phyloP scores from a whole-genome alignment of 35 echinoderm and acorn worm genomes.

The Apostichopus parvimensis region DNA sequence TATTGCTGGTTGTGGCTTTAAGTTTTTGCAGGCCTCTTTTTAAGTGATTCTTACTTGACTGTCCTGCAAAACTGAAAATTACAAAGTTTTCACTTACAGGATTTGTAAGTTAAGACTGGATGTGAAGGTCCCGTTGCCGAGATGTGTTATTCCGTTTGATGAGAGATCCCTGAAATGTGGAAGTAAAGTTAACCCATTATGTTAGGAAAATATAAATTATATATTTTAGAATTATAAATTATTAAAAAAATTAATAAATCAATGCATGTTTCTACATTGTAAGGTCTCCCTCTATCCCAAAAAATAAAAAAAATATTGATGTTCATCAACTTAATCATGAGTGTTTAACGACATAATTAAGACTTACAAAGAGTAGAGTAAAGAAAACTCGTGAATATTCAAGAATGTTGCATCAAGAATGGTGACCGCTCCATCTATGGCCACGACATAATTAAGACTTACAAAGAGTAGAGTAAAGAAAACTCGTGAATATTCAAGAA shows the following conservation, averaged over 20 bases:
- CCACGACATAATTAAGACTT: background rate
- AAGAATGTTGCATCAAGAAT: constrained; percentile 2
- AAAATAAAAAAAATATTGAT: no score
- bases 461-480: background rate
- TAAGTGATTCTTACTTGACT: background rate
- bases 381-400: background rate
- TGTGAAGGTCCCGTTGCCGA: constrained; percentile 30
- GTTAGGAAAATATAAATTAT: no score
- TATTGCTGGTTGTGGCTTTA: no score
- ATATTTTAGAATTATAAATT: background rate
- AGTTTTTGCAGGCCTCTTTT: no score
- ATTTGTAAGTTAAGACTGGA: constrained; percentile 27
- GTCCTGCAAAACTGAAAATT: no score
- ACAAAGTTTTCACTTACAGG: constrained; percentile 2
- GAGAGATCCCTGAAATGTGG: background rate
- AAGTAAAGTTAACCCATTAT: background rate
- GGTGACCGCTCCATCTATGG: background rate
- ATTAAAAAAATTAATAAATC: background rate
- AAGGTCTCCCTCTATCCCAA: no score
- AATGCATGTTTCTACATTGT: no score
- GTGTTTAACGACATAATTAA: no score
- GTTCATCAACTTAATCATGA: no score
- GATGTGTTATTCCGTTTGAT: constrained; percentile 39
- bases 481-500: background rate
- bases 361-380: background rate